Base-by-base conservation (phyloP, 2,113 vertebrate genomes). In the Ageneiosus marmoratus region DNA sequence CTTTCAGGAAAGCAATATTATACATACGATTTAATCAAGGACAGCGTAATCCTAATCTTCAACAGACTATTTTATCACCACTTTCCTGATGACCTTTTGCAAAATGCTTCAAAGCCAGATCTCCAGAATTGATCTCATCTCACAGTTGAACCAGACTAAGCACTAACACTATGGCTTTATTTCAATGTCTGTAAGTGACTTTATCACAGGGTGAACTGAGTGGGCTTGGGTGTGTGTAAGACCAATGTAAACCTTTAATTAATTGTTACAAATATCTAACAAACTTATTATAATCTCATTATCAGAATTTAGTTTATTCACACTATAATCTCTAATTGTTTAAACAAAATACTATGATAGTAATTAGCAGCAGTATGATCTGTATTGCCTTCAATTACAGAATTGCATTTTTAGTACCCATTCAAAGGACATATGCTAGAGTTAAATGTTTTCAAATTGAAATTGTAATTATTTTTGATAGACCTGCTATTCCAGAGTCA, bases 1-100 rank as follows among this genome's bases (percentile, higher is more conserved):
- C 4, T 77, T 70, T 77, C 84, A 77, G 73, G 34, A 77, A 63
- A n/a, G 67, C 80, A 51, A 67, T 82, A 37, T 55, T 48, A 48
- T 67, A 70, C 76, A 69, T 73, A 67, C 50, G 73, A 81, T 81
- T 84, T 77, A 73, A 84, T 73, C 74, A 84, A 83, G 74, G 78
- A 81, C 55, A 12, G 51, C 0, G 11, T 29, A 13, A 32, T 46
- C 2, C 48, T 62, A 62, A 70, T 77, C 78, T 72, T 79, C 82
- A 62, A 50, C 3, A 5, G n/a, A 83, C 37, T 27, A 34, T 73
- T 50, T 74, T 81, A 87, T 87, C 74, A 81, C 74, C 0, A 24
- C 65, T 74, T 41, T 67, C 65, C 53, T 56, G 58, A 83, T 69
- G 74, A 78, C 82, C 65, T 58, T 44, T 58, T 63, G 37, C 48